Conservation (phyloP, 2,888 invertebrate species). For the Hoplodrina ambigua region DNA sequence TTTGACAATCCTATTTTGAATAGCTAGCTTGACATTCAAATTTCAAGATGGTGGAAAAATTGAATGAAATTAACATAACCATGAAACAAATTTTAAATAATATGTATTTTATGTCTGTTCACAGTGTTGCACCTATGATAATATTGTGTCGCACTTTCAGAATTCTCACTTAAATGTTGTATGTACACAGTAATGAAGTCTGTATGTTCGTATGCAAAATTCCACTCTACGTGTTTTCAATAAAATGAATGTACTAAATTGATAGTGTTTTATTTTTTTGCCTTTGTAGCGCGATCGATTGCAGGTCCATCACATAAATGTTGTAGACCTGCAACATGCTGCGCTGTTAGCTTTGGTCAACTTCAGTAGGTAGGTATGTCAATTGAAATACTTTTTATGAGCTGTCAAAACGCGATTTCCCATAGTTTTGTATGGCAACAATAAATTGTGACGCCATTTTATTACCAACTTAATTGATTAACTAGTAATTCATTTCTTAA, state of each 20-base stretch:
- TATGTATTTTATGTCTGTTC: slow-evolving; percentile 2
- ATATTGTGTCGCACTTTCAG: slow-evolving; percentile 48
- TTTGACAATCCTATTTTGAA: not conserved
- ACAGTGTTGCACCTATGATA: slow-evolving; percentile 39
- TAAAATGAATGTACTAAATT: slow-evolving; percentile 62
- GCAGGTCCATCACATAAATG: too few species aligned
- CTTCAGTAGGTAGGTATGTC: too few species aligned
- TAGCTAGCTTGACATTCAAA: not conserved
- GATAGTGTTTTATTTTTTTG: slow-evolving; percentile 46
- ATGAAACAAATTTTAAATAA: not conserved
- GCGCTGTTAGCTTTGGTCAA: too few species aligned
- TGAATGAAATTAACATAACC: not conserved
- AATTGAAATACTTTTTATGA: too few species aligned
- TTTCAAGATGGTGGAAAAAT: not conserved
- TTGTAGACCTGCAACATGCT: too few species aligned
- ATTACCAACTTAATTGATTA: too few species aligned
- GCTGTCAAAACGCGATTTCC: too few species aligned
- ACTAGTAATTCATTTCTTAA: too few species aligned
- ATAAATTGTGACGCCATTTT: too few species aligned
- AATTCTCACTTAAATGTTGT: slow-evolving; percentile 48
- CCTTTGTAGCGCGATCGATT: not conserved
- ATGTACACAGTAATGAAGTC: slow-evolving; percentile 19
- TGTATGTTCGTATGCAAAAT: slow-evolving; percentile 44
- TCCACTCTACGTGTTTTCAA: slow-evolving; percentile 61
- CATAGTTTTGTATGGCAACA: too few species aligned